Conservation (phyloP, 1,140 invertebrate species). For the Vanessa atalanta region DNA sequence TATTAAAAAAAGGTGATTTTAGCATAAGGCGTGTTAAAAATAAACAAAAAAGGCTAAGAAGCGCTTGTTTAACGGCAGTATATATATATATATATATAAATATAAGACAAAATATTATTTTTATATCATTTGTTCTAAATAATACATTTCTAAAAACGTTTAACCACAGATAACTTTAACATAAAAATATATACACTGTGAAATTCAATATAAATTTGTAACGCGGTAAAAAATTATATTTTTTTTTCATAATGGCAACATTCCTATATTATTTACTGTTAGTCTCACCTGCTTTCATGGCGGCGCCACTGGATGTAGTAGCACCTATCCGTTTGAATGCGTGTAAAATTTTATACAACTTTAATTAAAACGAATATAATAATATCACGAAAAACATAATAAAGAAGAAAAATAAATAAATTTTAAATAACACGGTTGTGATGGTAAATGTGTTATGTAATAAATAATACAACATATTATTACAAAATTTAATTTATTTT, state of each 20-base stretch:
- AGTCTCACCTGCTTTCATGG: conserved; percentile 73
- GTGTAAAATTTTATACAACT: conserved; percentile 36
- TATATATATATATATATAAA: no score
- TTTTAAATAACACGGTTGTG: no score
- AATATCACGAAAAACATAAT: no score
- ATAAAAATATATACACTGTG: no score
- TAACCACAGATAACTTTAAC: no score
- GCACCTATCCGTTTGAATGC: conserved; percentile 55
- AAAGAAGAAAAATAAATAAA: no score
- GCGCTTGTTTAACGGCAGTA: background rate
- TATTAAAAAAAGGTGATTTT: background rate
- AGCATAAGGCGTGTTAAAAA: background rate
- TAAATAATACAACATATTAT: no score
- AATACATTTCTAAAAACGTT: no score
- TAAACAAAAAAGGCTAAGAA: background rate
- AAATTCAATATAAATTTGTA: background rate
- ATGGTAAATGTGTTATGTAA: no score
- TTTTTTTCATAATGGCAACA: background rate
- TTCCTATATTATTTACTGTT: conserved; percentile 25
- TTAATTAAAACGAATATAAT: conserved; percentile 18
- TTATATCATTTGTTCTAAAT: no score
- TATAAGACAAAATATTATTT: no score
- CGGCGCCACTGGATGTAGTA: conserved; percentile 66
- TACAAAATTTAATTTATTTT: no score
- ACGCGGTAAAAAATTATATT: background rate